phyloP scores from a whole-genome alignment of 1,140 invertebrate species.

The Bombus sibiricus region DNA sequence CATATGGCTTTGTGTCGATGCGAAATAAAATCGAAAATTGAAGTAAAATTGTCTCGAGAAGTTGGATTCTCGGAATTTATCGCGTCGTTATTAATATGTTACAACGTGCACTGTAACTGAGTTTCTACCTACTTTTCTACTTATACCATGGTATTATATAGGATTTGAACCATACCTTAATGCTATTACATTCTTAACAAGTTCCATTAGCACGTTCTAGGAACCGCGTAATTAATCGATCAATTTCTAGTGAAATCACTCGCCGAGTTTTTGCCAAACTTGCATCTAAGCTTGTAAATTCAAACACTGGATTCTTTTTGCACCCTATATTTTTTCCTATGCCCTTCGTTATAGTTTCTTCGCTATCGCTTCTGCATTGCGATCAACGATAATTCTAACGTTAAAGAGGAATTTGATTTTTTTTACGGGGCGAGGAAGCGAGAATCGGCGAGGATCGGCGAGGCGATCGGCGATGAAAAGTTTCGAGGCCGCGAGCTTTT shows the following conservation, averaged over 20 bases:
- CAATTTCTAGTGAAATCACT: neutral
- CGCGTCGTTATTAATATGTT: neutral
- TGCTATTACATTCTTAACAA: neutral
- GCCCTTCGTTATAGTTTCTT: too few species aligned
- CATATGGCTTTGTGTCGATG: neutral
- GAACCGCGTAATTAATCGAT: conserved; percentile 18
- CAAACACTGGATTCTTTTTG: neutral
- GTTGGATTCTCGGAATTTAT: neutral
- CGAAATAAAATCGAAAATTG: neutral
- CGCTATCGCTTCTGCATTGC: too few species aligned
- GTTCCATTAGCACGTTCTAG: neutral
- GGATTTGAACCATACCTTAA: neutral
- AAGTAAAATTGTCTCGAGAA: neutral
- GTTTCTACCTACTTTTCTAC: neutral
- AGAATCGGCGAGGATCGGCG: neutral
- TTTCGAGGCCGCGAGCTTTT: conserved; percentile 55
- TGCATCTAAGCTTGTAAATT: neutral
- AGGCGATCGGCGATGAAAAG: conserved; percentile 39
- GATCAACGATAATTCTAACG: neutral
- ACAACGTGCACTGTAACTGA: neutral
- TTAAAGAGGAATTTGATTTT: neutral
- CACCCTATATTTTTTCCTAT: too few species aligned
- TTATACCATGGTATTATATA: neutral
- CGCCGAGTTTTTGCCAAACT: conserved; percentile 1
- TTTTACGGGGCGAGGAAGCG: neutral